phyloP scores from a whole-genome alignment of 2,888 invertebrate species.

The Meliscaeva auricollis region DNA sequence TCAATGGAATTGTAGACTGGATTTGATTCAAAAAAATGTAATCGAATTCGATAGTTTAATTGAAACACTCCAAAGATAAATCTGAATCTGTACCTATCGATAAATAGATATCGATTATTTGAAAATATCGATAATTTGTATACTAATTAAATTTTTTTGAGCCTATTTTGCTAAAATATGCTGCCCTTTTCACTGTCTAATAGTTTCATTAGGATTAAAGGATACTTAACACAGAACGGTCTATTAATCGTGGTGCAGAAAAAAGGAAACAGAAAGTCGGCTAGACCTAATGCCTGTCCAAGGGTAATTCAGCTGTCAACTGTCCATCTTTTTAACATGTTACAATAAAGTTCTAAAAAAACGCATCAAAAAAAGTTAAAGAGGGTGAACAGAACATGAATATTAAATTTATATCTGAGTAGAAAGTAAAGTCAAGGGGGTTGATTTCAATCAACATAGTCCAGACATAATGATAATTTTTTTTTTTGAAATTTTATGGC shows the following conservation, averaged over 20 bases:
- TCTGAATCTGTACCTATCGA: no score
- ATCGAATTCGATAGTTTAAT: no score
- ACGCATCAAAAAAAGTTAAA: background rate
- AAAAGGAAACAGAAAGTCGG: constrained; percentile 62
- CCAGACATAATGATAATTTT: background rate
- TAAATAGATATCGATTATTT: no score
- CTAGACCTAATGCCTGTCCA: constrained; percentile 60
- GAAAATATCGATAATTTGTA: no score
- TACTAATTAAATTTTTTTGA: no score
- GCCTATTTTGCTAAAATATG: background rate
- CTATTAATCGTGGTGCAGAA: constrained; percentile 55
- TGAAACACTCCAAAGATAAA: no score
- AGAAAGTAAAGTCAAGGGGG: constrained; percentile 13
- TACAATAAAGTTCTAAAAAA: constrained; percentile 11
- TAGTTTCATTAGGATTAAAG: constrained; percentile 12
- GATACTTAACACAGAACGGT: background rate
- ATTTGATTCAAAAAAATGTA: no score
- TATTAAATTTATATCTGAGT: background rate
- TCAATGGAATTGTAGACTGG: no score
- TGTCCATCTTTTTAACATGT: constrained; percentile 39
- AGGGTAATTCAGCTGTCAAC: constrained; percentile 59
- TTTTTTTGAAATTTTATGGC: background rate
- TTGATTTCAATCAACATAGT: constrained; percentile 9
- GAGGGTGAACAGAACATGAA: background rate
- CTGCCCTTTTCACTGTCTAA: background rate